Percentiles rank a stretch among this genome's conserved stretches.
These are phyloP conservation scores for Amaurobius ferox DNA, from an alignment of 2,888 invertebrate species.

Conservation along the genomic window DNA sequence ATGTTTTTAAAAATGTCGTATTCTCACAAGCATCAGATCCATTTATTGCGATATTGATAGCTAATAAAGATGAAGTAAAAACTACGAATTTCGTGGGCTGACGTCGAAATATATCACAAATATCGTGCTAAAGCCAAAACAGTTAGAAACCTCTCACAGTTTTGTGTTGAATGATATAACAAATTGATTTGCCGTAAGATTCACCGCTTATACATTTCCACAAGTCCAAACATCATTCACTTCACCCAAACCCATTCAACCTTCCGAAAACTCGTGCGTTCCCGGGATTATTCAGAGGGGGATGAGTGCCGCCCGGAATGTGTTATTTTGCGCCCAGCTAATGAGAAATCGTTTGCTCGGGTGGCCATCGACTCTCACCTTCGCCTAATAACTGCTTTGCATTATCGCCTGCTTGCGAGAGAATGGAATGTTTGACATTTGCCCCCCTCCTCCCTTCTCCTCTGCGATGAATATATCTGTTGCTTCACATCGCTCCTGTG, in stretches of 20 bases:
- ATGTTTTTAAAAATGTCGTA: too few relatives aligned
- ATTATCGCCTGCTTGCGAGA: conserved; percentile 49
- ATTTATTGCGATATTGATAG: too few relatives aligned
- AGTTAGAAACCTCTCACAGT: too few relatives aligned
- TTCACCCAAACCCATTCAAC: conserved; percentile 10
- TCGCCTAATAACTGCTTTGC: conserved; percentile 69
- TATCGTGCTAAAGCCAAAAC: too few relatives aligned
- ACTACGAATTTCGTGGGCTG: too few relatives aligned
- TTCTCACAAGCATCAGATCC: too few relatives aligned
- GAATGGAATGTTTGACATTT: conserved; percentile 67
- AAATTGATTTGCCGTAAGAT: neutral
- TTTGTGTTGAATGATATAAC: too few relatives aligned
- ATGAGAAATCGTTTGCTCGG: conserved; percentile 70
- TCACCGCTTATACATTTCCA: neutral
- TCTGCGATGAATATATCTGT: conserved; percentile 58
- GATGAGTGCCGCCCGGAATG: conserved; percentile 51
- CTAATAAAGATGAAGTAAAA: too few relatives aligned
- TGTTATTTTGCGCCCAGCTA: conserved; percentile 66
- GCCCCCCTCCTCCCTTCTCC: conserved; percentile 6
- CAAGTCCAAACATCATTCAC: neutral
- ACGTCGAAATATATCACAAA: too few relatives aligned
- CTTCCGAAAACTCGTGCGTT: conserved; percentile 36
- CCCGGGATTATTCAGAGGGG: conserved; percentile 43
- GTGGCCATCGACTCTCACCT: conserved; percentile 61
- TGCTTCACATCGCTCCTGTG: conserved; percentile 37